Percentiles rank a stretch among this genome's conserved stretches.
These are phyloP conservation scores for Sula dactylatra DNA, from an alignment of 2,113 vertebrate species.

Conservation along the genomic window DNA sequence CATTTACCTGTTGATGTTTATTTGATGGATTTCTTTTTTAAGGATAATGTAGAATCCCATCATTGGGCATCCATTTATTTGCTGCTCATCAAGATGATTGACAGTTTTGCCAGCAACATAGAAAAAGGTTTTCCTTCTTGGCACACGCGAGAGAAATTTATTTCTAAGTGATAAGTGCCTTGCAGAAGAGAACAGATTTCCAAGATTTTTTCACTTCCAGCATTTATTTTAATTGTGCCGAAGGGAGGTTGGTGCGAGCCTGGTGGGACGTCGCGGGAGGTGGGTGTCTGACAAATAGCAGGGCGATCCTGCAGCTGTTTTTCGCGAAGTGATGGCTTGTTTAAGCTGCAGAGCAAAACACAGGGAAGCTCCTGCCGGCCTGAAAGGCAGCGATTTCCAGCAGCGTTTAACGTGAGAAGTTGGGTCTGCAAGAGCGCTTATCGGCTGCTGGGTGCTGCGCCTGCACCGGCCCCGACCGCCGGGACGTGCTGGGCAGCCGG, in stretches of 20 bases:
- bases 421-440: accelerated
- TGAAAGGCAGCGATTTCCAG: background rate
- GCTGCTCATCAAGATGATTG: conserved; percentile 84
- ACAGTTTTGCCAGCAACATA: conserved; percentile 76
- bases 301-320: background rate
- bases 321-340: background rate
- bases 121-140: conserved; percentile 68
- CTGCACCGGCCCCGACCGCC: accelerated
- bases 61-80: conserved; percentile 84
- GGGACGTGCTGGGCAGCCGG: accelerated
- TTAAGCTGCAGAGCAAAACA: background rate
- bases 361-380: background rate
- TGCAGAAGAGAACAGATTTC: conserved; percentile 36
- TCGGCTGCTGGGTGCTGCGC: background rate
- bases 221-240: background rate
- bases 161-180: conserved; percentile 59
- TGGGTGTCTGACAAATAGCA: background rate
- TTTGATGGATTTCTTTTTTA: conserved; percentile 83
- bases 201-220: conserved; percentile 31
- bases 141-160: conserved; percentile 57
- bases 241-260: background rate
- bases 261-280: background rate
- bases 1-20: conserved; percentile 84
- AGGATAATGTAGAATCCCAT: conserved; percentile 83
- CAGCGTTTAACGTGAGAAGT: accelerated